These are phyloP conservation scores for Ormyrus pomaceus DNA, from an alignment of 2,888 invertebrate species.

Conservation along the genomic window DNA sequence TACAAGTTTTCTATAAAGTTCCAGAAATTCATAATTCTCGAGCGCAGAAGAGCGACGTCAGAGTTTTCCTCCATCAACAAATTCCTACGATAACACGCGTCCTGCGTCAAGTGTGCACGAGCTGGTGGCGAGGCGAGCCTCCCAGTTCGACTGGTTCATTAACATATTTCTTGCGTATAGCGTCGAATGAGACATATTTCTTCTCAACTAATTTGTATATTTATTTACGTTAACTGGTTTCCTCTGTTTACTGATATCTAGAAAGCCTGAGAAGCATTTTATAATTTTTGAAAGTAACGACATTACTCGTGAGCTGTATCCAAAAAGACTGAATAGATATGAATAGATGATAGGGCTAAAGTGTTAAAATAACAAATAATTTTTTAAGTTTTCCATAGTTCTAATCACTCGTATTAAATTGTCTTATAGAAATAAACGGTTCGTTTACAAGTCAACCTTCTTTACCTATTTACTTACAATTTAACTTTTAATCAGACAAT, in stretches of 20 bases:
- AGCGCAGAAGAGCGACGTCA: conserved; percentile 6
- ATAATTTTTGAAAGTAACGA: conserved; percentile 29
- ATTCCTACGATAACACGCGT: conserved; percentile 25
- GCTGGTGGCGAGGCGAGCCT: conserved; percentile 60
- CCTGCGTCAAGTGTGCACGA: background rate
- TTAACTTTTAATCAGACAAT: too few species aligned
- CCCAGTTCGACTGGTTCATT: conserved; percentile 66
- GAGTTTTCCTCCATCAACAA: background rate
- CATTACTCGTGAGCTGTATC: background rate
- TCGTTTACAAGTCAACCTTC: too few species aligned
- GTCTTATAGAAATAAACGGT: too few species aligned
- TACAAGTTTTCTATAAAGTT: conserved; percentile 19
- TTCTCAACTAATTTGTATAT: conserved; percentile 17
- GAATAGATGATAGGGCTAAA: too few species aligned
- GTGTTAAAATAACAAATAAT: too few species aligned
- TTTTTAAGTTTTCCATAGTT: too few species aligned
- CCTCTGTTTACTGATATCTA: background rate
- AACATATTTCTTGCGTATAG: conserved; percentile 62
- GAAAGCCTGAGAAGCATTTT: background rate
- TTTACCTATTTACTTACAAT: too few species aligned
- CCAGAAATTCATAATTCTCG: conserved; percentile 24
- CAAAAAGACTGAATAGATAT: too few species aligned
- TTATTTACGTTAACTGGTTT: conserved; percentile 34
- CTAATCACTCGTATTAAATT: too few species aligned
- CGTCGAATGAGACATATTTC: background rate